A percentile compares a stretch with the other conserved stretches of the same genome.
Evolutionary conservation across 1,140 invertebrate genomes (phyloP).

Genomic region (Hycleus phaleratus): DNA sequence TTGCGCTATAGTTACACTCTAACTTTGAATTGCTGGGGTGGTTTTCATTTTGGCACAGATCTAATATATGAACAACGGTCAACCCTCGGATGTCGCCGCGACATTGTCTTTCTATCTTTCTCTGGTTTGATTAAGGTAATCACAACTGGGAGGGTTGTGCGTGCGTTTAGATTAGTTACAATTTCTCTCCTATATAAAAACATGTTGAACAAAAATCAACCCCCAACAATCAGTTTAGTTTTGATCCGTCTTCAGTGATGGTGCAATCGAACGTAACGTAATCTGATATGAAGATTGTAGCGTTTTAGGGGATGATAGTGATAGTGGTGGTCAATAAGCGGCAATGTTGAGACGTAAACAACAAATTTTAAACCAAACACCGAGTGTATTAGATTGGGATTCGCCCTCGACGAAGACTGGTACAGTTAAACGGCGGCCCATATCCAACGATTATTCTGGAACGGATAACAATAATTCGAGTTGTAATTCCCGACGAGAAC

Average conservation of each 20-base stretch:
- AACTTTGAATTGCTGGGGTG: conserved; percentile 26
- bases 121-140: conserved; percentile 37
- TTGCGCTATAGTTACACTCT: no score
- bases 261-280: conserved; percentile 10
- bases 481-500: conserved; percentile 10
- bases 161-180: conserved; percentile 36
- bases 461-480: neutral
- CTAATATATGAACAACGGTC: no score
- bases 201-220: no score
- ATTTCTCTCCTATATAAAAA: conserved; percentile 15
- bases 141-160: conserved; percentile 12
- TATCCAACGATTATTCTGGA: conserved; percentile 42
- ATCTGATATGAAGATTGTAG: neutral
- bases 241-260: neutral
- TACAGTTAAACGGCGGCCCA: conserved; percentile 53
- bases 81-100: no score
- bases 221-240: neutral
- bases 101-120: no score
- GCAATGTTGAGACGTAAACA: conserved; percentile 5
- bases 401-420: conserved; percentile 58
- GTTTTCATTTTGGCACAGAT: neutral
- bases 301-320: neutral
- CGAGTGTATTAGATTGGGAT: conserved; percentile 53
- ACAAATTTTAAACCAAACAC: conserved; percentile 2
- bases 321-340: no score